These are phyloP conservation scores for Ceratitis capitata DNA, from an alignment of 1,140 invertebrate genomes.

Conservation along the genomic window DNA sequence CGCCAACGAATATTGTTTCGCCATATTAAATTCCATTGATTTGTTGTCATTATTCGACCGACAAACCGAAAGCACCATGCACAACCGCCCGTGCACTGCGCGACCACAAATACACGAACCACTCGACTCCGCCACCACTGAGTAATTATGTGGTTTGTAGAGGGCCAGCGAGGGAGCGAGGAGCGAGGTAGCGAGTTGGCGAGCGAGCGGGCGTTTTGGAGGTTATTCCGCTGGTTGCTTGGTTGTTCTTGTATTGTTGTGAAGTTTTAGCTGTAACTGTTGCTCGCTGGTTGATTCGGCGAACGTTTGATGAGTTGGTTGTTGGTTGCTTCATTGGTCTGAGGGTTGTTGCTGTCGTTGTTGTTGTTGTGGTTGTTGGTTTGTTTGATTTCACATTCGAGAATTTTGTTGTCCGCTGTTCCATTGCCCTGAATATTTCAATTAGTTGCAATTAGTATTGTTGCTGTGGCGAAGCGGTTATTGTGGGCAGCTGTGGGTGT, in stretches of 20 bases:
- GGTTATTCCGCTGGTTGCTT: background rate
- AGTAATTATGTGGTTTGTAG: background rate
- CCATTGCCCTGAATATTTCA: slow-evolving; percentile 31
- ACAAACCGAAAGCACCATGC: background rate
- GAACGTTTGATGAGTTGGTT: background rate
- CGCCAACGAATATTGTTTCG: background rate
- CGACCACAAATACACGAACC: background rate
- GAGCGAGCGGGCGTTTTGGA: too few relatives aligned
- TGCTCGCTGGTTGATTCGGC: background rate
- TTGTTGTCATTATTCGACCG: background rate
- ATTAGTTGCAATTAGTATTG: slow-evolving; percentile 36
- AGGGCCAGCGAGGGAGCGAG: background rate
- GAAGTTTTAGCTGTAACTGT: background rate
- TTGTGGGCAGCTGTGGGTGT: background rate
- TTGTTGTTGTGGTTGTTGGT: background rate
- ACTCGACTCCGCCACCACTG: background rate
- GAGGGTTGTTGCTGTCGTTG: background rate
- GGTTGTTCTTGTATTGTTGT: background rate
- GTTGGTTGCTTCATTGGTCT: background rate
- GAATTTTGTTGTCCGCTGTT: slow-evolving; percentile 7
- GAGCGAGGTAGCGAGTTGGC: too few relatives aligned
- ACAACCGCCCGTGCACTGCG: background rate
- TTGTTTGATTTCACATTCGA: slow-evolving; percentile 29
- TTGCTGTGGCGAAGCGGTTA: slow-evolving; percentile 9
- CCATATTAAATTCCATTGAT: slow-evolving; percentile 22